Evolutionary conservation across 2,797 vertebrate species (phyloP).

Genomic region (Muraenolepis orangiensis): DNA sequence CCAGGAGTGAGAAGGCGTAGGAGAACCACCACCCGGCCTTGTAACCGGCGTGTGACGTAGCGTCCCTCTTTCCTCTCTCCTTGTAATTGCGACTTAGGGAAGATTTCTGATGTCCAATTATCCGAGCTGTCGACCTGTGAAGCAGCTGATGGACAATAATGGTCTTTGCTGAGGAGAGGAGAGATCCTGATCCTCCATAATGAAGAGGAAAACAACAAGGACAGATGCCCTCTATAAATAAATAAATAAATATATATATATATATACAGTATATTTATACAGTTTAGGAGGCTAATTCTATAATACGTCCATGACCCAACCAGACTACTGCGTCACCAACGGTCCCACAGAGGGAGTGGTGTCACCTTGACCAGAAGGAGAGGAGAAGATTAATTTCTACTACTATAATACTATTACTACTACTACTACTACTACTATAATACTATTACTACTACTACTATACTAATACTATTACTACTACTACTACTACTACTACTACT

Average conservation of each 20-base stretch:
- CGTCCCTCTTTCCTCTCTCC: too few species aligned
- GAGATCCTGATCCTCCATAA: constrained; percentile 30
- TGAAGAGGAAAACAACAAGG: constrained; percentile 39
- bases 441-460: too few species aligned
- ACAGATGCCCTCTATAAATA: too few species aligned
- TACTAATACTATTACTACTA: too few species aligned
- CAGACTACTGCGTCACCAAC: constrained; percentile 23
- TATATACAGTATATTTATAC: constrained; percentile 30
- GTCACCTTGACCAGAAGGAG: neutral
- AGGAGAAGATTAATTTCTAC: constrained; percentile 5
- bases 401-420: too few species aligned
- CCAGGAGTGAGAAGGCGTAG: neutral
- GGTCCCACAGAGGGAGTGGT: constrained; percentile 1
- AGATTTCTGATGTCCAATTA: constrained; percentile 59
- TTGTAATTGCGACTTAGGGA: constrained; percentile 36
- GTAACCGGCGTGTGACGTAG: constrained; percentile 13
- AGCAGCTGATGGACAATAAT: constrained; percentile 46
- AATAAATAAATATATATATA: too few species aligned
- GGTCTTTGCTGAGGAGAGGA: constrained; percentile 14
- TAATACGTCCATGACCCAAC: constrained; percentile 23
- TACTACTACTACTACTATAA: too few species aligned
- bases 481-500: too few species aligned
- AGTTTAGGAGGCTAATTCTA: constrained; percentile 33
- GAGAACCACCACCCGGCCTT: neutral
- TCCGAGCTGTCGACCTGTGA: constrained; percentile 57